A percentile compares a stretch with the other conserved stretches of the same genome.
These are phyloP conservation scores for Caenorhabditis drosophilae DNA, from an alignment of 2,888 invertebrate species.

Conservation along the genomic window DNA sequence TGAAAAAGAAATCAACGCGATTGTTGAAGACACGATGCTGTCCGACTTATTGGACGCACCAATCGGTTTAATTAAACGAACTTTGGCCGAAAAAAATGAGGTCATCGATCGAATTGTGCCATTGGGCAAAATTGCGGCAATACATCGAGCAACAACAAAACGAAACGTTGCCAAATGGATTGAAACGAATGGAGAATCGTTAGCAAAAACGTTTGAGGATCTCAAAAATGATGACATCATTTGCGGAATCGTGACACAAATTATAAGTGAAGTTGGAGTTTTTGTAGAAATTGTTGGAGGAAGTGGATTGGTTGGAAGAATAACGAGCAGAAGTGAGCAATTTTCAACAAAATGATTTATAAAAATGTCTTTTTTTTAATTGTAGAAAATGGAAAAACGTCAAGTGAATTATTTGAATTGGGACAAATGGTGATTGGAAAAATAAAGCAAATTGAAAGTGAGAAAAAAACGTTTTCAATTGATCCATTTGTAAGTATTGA, in stretches of 20 bases:
- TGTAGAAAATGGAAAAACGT: constrained; percentile 12
- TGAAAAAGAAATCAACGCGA: constrained; percentile 13
- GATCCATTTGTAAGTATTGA: constrained; percentile 31
- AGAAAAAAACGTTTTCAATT: constrained; percentile 17
- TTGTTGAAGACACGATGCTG: constrained; percentile 23
- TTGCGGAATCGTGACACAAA: constrained; percentile 42
- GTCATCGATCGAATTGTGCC: constrained; percentile 20
- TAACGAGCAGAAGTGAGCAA: constrained; percentile 23
- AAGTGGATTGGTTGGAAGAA: constrained; percentile 37
- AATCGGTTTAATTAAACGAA: constrained; percentile 21
- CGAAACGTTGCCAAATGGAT: constrained; percentile 18
- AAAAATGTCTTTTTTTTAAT: background rate
- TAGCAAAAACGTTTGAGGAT: constrained; percentile 28
- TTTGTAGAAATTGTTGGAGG: constrained; percentile 48
- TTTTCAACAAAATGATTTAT: too few relatives aligned
- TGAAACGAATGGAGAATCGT: constrained; percentile 5
- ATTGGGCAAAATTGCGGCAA: constrained; percentile 28
- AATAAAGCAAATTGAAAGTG: constrained; percentile 9
- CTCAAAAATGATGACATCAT: constrained; percentile 34
- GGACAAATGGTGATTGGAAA: constrained; percentile 29
- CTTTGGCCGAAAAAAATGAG: constrained; percentile 15
- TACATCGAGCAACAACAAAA: constrained; percentile 32
- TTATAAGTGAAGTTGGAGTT: constrained; percentile 24
- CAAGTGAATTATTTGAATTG: constrained; percentile 19
- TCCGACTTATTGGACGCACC: constrained; percentile 39